Evolutionary conservation across 2,113 vertebrate species (phyloP), one percentile per base, ranked within the genome.

Genomic region (Oncorhynchus kisutch): DNA sequence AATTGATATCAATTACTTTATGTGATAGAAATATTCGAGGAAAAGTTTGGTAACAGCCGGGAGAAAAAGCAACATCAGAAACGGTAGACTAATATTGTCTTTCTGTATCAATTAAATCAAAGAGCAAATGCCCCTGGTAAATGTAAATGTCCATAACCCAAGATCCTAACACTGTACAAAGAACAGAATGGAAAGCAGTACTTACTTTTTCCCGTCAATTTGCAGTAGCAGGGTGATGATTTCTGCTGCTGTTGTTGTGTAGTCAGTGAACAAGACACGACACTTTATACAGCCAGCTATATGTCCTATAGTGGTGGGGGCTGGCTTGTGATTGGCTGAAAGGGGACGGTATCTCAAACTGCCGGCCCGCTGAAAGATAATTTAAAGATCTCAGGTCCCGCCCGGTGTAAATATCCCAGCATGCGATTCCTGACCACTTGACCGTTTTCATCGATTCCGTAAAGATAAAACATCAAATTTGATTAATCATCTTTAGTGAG

Each of bases 241-340:
- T 1, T n/a, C 0, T 69, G 18, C 20, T 69, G 18, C 5, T 34
- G 27, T 69, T 45, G 31, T 8, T 22, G 29, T 69, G 29, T 25
- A 13, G 60, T 3, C 9, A 64, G 20, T 12, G 20, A 12, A 11
- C 39, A 3, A 12, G 39, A 64, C 60, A 64, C 2, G 2, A 11
- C 22, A 25, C 16, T 70, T 70, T 70, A 70, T 70, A 70, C 22
- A 13, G n/a, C 13, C 68, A 70, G 39, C 39, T 20, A 49, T 67
- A 13, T 39, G 5, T 18, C 16, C 1, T 29, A 16, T 4, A 9
- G 6, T 68, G 65, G 9, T 8, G 34, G 34, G 34, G 7, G 39
- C 2, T 2, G 65, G 16, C 7, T 25, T 8, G 20, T 64, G 60
- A 64, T 64, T 64, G 20, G 60, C n/a, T 64, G 5, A 64, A n/a